Evolutionary conservation across 2,113 vertebrate genomes (phyloP).

Genomic region (Pachypanchax playfairii): DNA sequence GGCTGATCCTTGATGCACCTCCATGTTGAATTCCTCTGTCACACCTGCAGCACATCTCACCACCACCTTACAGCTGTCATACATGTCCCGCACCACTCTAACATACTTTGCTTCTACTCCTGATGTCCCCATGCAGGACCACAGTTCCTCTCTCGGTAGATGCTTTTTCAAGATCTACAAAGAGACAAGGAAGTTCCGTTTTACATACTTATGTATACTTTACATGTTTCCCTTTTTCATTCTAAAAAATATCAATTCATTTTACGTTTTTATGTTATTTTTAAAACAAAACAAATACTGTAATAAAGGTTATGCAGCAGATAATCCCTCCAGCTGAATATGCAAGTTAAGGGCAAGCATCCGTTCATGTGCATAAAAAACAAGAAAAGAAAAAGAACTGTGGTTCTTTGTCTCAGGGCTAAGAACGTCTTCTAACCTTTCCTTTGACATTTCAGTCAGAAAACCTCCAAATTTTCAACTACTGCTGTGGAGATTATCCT

Average conservation of each 20-base stretch:
- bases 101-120: no score
- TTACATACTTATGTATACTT: no score
- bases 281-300: not conserved
- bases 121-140: no score
- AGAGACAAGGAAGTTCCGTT: no score
- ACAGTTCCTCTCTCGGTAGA: no score
- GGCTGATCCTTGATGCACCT: no score
- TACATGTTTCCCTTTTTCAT: no score
- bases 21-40: no score
- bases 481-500: slow-evolving; percentile 42
- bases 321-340: slow-evolving; percentile 1
- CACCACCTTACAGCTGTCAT: no score
- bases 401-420: slow-evolving; percentile 12
- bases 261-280: not conserved
- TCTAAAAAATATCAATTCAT: not conserved
- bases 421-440: slow-evolving; percentile 27
- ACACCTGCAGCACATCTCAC: no score
- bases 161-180: no score
- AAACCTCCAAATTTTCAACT: slow-evolving; percentile 33
- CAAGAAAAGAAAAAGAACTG: not conserved
- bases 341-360: slow-evolving; percentile 1
- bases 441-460: slow-evolving; percentile 29
- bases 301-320: not conserved
- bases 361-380: not conserved
- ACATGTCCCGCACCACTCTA: no score